Percentiles rank a stretch among this genome's conserved stretches.
Conservation (phyloP, 2,797 vertebrate genomes). For the Cossypha caffra region DNA sequence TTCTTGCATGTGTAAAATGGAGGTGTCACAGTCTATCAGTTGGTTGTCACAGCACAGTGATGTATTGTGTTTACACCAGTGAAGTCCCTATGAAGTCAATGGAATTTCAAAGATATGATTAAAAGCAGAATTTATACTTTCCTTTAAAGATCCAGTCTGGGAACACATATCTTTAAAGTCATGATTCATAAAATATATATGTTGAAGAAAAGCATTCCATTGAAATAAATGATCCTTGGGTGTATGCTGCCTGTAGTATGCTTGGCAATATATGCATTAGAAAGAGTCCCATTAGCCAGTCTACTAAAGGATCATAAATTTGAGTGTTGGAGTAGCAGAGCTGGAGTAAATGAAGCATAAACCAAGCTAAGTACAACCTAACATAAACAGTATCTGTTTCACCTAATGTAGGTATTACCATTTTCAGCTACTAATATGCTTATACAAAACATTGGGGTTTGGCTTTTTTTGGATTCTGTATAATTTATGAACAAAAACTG, state of each 20-base stretch:
- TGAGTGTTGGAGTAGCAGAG: neutral
- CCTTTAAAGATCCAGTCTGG: neutral
- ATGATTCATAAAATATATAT: neutral
- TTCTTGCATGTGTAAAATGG: neutral
- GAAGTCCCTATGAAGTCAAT: neutral
- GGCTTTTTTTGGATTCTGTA: accelerated
- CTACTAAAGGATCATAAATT: neutral
- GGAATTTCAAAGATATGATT: neutral
- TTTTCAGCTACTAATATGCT: neutral
- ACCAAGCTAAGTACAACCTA: neutral
- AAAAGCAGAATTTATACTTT: neutral
- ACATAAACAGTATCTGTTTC: neutral
- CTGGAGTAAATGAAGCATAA: neutral
- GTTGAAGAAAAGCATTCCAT: neutral
- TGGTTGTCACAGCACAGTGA: neutral
- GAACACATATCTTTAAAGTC: neutral
- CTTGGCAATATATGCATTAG: neutral
- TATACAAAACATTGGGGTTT: neutral
- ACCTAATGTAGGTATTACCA: neutral
- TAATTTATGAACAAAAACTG: neutral
- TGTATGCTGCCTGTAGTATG: neutral
- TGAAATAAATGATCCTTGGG: constrained; percentile 23
- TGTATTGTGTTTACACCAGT: neutral
- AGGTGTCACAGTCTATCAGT: neutral
- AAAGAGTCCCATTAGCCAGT: neutral